A percentile compares a stretch with the other conserved stretches of the same genome.
Evolutionary conservation across 2,797 vertebrate species (phyloP).

Genomic region (Erpetoichthys calabaricus): DNA sequence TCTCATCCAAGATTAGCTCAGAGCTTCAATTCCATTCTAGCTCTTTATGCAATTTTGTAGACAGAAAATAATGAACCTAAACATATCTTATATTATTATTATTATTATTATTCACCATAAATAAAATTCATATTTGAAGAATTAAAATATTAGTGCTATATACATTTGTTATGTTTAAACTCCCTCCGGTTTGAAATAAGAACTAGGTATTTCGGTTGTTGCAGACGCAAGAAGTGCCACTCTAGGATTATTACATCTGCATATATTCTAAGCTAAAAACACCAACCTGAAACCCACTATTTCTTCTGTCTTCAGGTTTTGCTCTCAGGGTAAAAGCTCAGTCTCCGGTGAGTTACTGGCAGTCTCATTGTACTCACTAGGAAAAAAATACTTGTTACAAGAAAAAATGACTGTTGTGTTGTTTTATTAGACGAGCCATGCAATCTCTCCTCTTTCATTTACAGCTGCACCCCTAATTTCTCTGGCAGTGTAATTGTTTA

Average conservation of each 20-base stretch:
- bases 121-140: no score
- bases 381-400: constrained; percentile 24
- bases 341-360: constrained; percentile 20
- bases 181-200: no score
- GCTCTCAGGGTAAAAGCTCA: constrained; percentile 22
- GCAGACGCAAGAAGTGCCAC: no score
- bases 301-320: constrained; percentile 19
- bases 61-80: no score
- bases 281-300: constrained; percentile 37
- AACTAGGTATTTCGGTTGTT: no score
- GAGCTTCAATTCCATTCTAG: no score
- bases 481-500: constrained; percentile 33
- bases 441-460: constrained; percentile 34
- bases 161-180: no score
- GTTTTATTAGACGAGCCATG: constrained; percentile 32
- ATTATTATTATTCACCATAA: no score
- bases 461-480: constrained; percentile 31
- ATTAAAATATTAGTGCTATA: no score
- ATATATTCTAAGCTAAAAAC: constrained; percentile 13
- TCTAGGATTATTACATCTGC: no score
- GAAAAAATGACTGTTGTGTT: constrained; percentile 9
- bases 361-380: constrained; percentile 26
- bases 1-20: neutral
- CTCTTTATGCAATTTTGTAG: no score
- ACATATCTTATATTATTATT: no score